These are phyloP conservation scores for Stigmatopora argus DNA, from an alignment of 2,113 vertebrate genomes.

Conservation along the genomic window DNA sequence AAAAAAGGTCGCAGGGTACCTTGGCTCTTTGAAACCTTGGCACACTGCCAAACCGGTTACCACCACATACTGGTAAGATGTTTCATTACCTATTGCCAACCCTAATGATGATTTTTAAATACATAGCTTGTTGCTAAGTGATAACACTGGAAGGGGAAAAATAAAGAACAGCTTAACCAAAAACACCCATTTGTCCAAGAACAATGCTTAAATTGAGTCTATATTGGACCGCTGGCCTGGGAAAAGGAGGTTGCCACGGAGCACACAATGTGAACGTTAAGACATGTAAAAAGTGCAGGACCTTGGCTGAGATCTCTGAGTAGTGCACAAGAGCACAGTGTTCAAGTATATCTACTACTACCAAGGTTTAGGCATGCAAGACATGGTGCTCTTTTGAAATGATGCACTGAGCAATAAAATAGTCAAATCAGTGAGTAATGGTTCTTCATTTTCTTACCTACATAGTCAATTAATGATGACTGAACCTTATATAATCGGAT, in stretches of 20 bases:
- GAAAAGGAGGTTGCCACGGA: constrained; percentile 67
- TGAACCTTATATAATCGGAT: background rate
- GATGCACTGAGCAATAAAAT: background rate
- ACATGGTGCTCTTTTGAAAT: background rate
- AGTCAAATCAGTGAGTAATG: background rate
- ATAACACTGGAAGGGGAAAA: constrained; percentile 43
- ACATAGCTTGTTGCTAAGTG: constrained; percentile 61
- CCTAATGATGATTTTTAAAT: constrained; percentile 31
- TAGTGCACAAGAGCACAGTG: constrained; percentile 21
- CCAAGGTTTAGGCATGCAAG: constrained; percentile 13
- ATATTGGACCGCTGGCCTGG: constrained; percentile 50
- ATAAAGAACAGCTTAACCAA: constrained; percentile 53
- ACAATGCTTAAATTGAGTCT: constrained; percentile 38
- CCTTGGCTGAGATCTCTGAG: constrained; percentile 39
- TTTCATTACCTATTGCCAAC: no score
- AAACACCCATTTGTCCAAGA: constrained; percentile 55
- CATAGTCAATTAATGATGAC: background rate
- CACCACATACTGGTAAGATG: no score
- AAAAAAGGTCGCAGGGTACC: no score
- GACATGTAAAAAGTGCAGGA: constrained; percentile 58
- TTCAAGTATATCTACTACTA: background rate
- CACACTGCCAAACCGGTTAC: no score
- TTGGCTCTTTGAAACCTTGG: no score
- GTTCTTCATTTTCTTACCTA: background rate
- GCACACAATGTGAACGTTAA: constrained; percentile 51